Evolutionary conservation across 2,113 vertebrate species (phyloP).

Genomic region (Phaethon lepturus): DNA sequence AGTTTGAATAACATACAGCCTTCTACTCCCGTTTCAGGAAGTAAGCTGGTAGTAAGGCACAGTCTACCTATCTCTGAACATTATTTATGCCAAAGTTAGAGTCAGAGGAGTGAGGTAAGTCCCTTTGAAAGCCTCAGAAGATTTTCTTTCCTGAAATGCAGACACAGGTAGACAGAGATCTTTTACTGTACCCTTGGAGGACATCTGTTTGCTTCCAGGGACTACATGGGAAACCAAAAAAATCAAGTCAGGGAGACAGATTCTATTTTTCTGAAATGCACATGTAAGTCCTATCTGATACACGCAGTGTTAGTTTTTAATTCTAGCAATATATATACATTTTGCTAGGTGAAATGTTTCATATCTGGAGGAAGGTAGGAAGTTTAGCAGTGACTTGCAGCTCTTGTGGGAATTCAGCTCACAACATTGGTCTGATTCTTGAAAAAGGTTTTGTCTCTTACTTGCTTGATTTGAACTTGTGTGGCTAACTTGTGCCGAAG

Average conservation of each 20-base stretch:
- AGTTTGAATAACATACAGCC: background rate
- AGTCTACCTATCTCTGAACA: background rate
- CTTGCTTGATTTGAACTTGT: background rate
- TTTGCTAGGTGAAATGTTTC: background rate
- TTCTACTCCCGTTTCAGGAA: background rate
- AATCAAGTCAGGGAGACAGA: background rate
- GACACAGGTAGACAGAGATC: background rate
- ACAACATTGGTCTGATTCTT: background rate
- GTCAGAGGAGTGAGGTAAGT: background rate
- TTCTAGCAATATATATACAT: background rate
- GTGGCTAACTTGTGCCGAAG: background rate
- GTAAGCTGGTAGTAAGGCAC: background rate
- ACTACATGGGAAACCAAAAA: background rate
- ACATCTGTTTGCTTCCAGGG: background rate
- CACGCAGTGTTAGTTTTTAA: background rate
- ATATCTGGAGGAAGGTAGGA: background rate
- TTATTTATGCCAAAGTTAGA: background rate
- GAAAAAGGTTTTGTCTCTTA: background rate
- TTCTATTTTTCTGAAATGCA: background rate
- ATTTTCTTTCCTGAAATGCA: background rate
- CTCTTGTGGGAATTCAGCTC: background rate
- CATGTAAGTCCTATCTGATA: background rate
- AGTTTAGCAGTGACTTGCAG: background rate
- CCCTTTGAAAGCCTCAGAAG: background rate
- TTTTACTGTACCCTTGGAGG: background rate